Conservation (phyloP, 2,888 invertebrate species). For the Chaetogeoica ovagalla region DNA sequence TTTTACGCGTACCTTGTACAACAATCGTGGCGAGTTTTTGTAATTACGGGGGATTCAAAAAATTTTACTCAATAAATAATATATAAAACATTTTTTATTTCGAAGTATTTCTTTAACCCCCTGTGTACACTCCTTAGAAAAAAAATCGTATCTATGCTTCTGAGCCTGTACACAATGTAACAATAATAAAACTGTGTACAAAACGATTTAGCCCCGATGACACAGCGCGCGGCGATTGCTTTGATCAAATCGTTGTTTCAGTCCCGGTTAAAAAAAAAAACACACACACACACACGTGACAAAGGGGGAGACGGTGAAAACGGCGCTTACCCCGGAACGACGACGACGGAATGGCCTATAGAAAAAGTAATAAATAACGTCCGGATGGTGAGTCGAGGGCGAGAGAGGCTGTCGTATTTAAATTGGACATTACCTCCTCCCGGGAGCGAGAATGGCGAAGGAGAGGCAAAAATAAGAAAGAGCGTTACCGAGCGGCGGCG, state of each 20-base stretch:
- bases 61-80: no score
- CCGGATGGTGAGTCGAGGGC: not conserved
- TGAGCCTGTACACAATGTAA: no score
- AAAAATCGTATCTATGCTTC: no score
- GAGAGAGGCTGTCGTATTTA: conserved; percentile 46
- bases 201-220: not conserved
- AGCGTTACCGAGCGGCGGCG: conserved; percentile 21
- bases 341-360: conserved; percentile 34
- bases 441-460: not conserved
- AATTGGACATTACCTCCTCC: conserved; percentile 51
- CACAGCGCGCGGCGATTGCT: conserved; percentile 1
- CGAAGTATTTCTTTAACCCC: no score
- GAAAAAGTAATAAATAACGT: conserved; percentile 49
- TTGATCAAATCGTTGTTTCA: conserved; percentile 46
- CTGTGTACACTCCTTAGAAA: no score
- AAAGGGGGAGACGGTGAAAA: no score
- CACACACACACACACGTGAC: no score
- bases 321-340: conserved; percentile 1
- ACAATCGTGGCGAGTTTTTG: no score
- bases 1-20: no score
- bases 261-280: not conserved
- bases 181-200: no score
- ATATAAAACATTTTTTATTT: no score
- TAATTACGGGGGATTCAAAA: no score
- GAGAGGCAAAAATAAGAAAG: conserved; percentile 5